Evolutionary conservation across 2,888 invertebrate species (phyloP).

Genomic region (Acanthococcus lagerstroemiae): DNA sequence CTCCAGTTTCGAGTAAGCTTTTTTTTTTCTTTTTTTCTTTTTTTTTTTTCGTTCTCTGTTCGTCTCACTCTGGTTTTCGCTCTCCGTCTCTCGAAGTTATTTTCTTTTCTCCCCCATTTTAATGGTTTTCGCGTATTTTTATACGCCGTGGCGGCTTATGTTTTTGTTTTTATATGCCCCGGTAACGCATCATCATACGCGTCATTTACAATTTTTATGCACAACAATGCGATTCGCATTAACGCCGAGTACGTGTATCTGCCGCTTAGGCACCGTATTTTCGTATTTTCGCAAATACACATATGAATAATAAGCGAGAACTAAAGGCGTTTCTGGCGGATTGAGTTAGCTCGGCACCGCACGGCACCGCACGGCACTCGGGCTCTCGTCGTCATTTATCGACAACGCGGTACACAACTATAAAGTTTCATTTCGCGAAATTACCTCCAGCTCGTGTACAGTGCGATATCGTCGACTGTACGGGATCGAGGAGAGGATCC

Average conservation of each 20-base stretch:
- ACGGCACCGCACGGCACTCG: no score
- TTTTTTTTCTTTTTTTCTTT: background rate
- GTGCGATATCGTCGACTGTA: no score
- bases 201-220: constrained; percentile 29
- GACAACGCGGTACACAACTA: background rate
- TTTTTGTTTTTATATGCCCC: constrained; percentile 13
- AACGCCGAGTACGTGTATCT: background rate
- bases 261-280: background rate
- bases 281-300: no score
- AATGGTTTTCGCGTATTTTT: background rate
- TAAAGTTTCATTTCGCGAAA: no score
- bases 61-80: background rate
- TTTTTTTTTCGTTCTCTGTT: background rate
- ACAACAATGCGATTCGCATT: background rate
- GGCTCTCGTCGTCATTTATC: no score
- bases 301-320: no score
- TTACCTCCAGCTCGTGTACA: no score
- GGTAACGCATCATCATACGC: constrained; percentile 21
- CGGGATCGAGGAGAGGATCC: no score
- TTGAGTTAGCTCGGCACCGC: no score
- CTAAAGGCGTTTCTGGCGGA: no score
- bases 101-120: constrained; percentile 20
- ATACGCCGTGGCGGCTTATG: constrained; percentile 5
- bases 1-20: background rate
- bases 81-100: background rate